Evolutionary conservation across 2,888 invertebrate genomes (phyloP).

Genomic region (Drosophila peninsularis): DNA sequence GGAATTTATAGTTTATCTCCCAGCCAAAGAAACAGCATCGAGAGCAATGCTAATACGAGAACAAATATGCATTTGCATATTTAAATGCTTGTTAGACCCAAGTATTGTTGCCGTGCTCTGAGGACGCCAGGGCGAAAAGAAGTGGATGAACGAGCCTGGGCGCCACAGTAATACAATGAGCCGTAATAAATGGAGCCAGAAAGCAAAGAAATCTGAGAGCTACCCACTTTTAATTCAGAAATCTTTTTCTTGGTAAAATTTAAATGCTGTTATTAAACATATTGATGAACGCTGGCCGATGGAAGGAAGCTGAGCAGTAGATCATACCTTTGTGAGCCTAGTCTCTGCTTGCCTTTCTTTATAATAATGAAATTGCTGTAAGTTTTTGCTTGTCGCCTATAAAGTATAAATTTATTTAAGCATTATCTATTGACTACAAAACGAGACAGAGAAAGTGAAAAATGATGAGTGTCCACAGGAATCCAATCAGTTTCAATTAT

Average conservation of each 20-base stretch:
- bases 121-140: not conserved
- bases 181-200: not conserved
- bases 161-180: not conserved
- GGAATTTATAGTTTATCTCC: conserved; percentile 38
- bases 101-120: not conserved
- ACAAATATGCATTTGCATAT: conserved; percentile 25
- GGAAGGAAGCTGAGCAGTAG: too few relatives aligned
- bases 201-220: not conserved
- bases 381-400: too few relatives aligned
- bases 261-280: not conserved
- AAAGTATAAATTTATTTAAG: too few relatives aligned
- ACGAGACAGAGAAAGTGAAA: not conserved
- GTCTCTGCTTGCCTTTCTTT: too few relatives aligned
- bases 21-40: conserved; percentile 1
- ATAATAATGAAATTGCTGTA: too few relatives aligned
- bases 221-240: not conserved
- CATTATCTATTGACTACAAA: not conserved
- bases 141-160: not conserved
- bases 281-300: too few relatives aligned
- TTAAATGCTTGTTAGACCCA: conserved; percentile 7
- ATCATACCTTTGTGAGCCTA: too few relatives aligned
- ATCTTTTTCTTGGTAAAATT: not conserved
- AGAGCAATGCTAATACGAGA: conserved; percentile 27
- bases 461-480: not conserved
- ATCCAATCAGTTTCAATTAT: not conserved